Conservation (phyloP, 1,140 invertebrate genomes). For the Eumaeus atala region DNA sequence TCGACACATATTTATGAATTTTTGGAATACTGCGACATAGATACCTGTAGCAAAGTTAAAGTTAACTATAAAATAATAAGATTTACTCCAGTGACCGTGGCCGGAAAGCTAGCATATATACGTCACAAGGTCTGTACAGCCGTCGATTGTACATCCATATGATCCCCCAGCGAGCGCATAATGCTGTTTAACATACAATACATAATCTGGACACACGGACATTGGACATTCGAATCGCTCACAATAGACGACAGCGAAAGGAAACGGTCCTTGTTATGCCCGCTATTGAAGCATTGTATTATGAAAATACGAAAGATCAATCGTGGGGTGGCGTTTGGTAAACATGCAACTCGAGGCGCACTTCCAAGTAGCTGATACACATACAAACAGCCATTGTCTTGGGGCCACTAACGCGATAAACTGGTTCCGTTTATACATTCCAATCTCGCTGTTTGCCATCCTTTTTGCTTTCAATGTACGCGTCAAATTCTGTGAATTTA, state of each 20-base stretch:
- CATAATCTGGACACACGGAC: no score
- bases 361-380: constrained; percentile 27
- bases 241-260: constrained; percentile 31
- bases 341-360: constrained; percentile 52
- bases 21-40: no score
- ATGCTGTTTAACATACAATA: no score
- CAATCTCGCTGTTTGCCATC: constrained; percentile 4
- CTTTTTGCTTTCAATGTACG: background rate
- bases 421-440: constrained; percentile 26
- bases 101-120: no score
- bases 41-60: no score
- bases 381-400: constrained; percentile 33
- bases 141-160: no score
- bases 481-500: no score
- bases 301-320: constrained; percentile 60
- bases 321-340: constrained; percentile 31
- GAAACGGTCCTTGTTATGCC: constrained; percentile 54
- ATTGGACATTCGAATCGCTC: constrained; percentile 26
- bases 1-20: no score
- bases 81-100: no score
- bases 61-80: no score
- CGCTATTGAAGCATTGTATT: constrained; percentile 46
- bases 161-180: no score
- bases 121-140: no score
- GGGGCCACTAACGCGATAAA: constrained; percentile 22